Conservation (phyloP, 2,113 vertebrate species). For the Catharus minimus region DNA sequence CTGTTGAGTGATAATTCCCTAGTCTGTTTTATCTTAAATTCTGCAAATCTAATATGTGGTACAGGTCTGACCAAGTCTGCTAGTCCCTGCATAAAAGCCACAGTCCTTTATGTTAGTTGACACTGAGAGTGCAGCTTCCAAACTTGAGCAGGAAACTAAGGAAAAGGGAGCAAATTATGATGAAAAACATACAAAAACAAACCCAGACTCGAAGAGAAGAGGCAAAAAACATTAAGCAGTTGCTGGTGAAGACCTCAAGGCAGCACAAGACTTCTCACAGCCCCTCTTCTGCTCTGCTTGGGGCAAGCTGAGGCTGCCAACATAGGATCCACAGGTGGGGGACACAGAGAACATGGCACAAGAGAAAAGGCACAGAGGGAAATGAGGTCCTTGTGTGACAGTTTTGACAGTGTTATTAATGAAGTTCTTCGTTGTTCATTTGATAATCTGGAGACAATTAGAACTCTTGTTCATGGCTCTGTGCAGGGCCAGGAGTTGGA, state of each 20-base stretch:
- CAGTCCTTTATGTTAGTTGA: neutral
- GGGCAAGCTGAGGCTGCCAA: neutral
- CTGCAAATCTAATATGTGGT: neutral
- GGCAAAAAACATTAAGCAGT: neutral
- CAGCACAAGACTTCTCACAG: neutral
- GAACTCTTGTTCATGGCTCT: neutral
- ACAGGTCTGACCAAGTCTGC: neutral
- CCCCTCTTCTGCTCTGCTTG: neutral
- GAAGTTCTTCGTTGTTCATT: neutral
- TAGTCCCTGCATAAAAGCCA: neutral
- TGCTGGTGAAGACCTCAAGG: accelerated
- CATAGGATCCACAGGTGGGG: neutral
- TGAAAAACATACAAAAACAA: neutral
- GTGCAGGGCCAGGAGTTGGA: neutral
- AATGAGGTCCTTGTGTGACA: neutral
- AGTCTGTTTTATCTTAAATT: neutral
- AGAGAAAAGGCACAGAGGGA: neutral
- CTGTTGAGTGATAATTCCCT: accelerated
- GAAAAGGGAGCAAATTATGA: neutral
- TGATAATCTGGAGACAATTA: neutral
- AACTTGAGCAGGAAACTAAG: neutral
- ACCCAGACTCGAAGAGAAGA: accelerated
- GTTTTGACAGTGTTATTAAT: neutral
- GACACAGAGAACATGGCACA: accelerated
- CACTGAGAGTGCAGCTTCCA: neutral